Conservation (phyloP, 2,888 invertebrate species). For the Acrobasis suavella region DNA sequence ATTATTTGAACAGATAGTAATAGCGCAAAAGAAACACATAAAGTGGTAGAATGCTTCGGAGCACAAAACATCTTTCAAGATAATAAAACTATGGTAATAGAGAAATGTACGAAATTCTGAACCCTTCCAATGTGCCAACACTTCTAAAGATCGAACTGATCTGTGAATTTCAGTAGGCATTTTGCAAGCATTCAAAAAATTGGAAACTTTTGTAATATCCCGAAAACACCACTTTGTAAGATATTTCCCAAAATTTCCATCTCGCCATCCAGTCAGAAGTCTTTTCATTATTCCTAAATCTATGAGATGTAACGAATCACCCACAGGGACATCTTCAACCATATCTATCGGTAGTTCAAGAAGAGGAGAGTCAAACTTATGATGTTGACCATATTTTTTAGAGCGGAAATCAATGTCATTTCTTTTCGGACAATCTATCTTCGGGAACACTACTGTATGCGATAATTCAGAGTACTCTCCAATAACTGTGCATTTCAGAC, state of each 20-base stretch:
- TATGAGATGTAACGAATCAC: too few relatives aligned
- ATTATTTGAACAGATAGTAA: slow-evolving; percentile 2
- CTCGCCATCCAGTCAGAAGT: slow-evolving; percentile 32
- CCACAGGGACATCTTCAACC: slow-evolving; percentile 39
- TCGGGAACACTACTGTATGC: slow-evolving; percentile 27
- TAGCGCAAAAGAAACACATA: not conserved
- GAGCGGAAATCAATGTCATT: slow-evolving; percentile 33
- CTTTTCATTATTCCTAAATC: slow-evolving; percentile 31
- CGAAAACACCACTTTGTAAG: slow-evolving; percentile 31
- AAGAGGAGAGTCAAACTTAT: slow-evolving; percentile 34
- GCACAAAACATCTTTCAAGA: too few relatives aligned
- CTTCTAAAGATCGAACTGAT: slow-evolving; percentile 28
- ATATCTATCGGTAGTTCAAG: slow-evolving; percentile 34
- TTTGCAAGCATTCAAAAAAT: slow-evolving; percentile 24
- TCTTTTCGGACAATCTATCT: slow-evolving; percentile 21
- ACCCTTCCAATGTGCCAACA: slow-evolving; percentile 26
- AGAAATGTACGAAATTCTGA: slow-evolving; percentile 32
- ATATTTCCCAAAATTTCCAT: slow-evolving; percentile 32
- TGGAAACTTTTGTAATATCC: slow-evolving; percentile 22
- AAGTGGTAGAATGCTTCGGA: not conserved
- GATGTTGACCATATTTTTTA: slow-evolving; percentile 34
- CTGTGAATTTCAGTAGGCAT: slow-evolving; percentile 34
- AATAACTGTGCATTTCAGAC: slow-evolving; percentile 30
- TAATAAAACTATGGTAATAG: slow-evolving; percentile 19
- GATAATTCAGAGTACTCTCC: slow-evolving; percentile 34